Percentiles rank a stretch among this genome's conserved stretches.
These are phyloP conservation scores for Beroe ovata DNA, from an alignment of 37 sponge, comb jelly and placozoan species.

Conservation along the genomic window DNA sequence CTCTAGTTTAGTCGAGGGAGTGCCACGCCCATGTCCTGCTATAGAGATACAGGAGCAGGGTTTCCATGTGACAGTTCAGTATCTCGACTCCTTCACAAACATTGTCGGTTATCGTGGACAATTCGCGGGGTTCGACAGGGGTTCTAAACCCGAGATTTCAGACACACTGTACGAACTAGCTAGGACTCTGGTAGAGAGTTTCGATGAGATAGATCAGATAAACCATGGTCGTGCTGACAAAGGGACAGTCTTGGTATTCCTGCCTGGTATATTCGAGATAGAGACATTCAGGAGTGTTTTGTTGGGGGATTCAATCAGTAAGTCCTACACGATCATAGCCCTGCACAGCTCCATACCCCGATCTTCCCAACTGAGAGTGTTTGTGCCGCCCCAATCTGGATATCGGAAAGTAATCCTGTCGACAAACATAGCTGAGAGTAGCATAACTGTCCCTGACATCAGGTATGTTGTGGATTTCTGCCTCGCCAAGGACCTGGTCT, in stretches of 20 bases:
- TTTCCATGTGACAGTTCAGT: constrained; percentile 75
- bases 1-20: constrained; percentile 39
- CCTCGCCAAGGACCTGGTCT: constrained; percentile 86
- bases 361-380: constrained; percentile 8
- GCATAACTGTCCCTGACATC: constrained; percentile 95
- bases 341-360: constrained; percentile 40
- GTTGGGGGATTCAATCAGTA: background rate
- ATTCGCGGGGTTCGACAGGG: background rate
- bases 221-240: background rate
- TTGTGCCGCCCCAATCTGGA: background rate
- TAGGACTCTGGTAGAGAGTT: background rate
- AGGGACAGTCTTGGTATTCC: constrained; percentile 89
- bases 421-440: constrained; percentile 97
- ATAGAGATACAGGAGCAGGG: constrained; percentile 74
- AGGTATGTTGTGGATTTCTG: constrained; percentile 97
- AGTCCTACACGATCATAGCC: background rate
- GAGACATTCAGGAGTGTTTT: constrained; percentile 71
- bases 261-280: constrained; percentile 92
- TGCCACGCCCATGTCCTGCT: constrained; percentile 74
- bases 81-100: constrained; percentile 74
- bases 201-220: background rate
- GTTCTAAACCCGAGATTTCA: background rate
- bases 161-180: constrained; percentile 11
- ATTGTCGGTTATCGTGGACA: background rate
- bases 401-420: constrained; percentile 83